Percentiles rank a stretch among this genome's conserved stretches.
Evolutionary conservation across 2,888 invertebrate genomes (phyloP).

Genomic region (Ophion slaviceki): DNA sequence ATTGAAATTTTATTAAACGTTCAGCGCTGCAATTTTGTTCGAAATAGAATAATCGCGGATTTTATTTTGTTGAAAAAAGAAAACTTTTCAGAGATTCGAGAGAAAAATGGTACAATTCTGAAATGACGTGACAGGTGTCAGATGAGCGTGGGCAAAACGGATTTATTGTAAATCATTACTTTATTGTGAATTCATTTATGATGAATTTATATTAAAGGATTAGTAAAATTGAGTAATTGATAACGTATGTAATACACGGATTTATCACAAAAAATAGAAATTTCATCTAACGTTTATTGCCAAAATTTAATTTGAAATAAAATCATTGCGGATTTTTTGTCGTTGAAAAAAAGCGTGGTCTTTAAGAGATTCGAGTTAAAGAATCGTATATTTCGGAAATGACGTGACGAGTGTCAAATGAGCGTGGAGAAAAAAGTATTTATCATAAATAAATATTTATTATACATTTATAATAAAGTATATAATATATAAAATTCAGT

Average conservation of each 20-base stretch:
- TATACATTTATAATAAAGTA: no score
- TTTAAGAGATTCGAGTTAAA: background rate
- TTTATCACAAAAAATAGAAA: background rate
- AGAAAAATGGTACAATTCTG: no score
- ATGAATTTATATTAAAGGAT: no score
- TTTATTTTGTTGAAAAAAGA: background rate
- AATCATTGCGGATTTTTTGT: background rate
- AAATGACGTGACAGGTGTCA: no score
- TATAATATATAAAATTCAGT: no score
- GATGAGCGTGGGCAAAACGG: background rate
- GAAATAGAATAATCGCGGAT: background rate
- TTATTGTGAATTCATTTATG: no score
- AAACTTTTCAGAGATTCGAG: background rate
- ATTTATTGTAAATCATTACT: background rate
- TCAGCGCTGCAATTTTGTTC: background rate
- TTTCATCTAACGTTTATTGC: background rate
- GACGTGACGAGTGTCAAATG: no score
- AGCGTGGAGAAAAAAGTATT: no score
- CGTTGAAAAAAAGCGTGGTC: background rate
- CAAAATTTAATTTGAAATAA: background rate
- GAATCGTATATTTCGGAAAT: background rate
- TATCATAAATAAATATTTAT: no score
- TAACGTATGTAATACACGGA: background rate
- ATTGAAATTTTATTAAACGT: background rate
- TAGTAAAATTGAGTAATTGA: background rate